Percentiles rank a stretch among this genome's conserved stretches.
Conservation (phyloP, 2,888 invertebrate genomes). For the Oligia latruncula region DNA sequence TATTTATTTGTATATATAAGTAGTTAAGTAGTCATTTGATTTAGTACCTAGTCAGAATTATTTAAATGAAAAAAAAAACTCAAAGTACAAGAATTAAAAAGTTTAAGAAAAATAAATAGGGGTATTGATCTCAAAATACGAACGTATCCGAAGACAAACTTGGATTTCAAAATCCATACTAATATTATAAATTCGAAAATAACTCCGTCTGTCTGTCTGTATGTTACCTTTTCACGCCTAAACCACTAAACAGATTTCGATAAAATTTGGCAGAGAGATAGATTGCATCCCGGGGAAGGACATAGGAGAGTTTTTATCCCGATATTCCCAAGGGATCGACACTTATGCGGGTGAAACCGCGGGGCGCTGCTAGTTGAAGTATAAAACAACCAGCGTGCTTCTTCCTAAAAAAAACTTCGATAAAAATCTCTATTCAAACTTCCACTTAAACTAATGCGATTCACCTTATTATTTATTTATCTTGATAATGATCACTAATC, state of each 20-base stretch:
- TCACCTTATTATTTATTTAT: conserved; percentile 58
- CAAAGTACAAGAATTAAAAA: too few relatives aligned
- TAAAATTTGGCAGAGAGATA: too few relatives aligned
- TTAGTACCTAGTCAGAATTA: too few relatives aligned
- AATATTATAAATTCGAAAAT: too few relatives aligned
- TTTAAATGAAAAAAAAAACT: too few relatives aligned
- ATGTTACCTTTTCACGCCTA: too few relatives aligned
- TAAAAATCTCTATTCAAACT: conserved; percentile 40
- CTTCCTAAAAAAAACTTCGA: neutral
- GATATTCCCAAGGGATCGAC: too few relatives aligned
- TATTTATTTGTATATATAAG: neutral
- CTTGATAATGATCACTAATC: conserved; percentile 58
- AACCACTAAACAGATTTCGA: too few relatives aligned
- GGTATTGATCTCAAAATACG: neutral
- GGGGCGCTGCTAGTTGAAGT: neutral
- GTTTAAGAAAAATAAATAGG: neutral
- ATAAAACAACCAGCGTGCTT: neutral
- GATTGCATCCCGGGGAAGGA: too few relatives aligned
- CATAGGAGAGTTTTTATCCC: too few relatives aligned
- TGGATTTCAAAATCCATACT: neutral
- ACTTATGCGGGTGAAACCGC: too few relatives aligned
- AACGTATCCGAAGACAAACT: neutral
- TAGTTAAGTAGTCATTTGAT: neutral
- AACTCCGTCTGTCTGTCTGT: too few relatives aligned
- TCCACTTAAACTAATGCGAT: conserved; percentile 41